Base-by-base conservation (phyloP, 2,888 invertebrate species). In the Gymnosoma rotundatum region DNA sequence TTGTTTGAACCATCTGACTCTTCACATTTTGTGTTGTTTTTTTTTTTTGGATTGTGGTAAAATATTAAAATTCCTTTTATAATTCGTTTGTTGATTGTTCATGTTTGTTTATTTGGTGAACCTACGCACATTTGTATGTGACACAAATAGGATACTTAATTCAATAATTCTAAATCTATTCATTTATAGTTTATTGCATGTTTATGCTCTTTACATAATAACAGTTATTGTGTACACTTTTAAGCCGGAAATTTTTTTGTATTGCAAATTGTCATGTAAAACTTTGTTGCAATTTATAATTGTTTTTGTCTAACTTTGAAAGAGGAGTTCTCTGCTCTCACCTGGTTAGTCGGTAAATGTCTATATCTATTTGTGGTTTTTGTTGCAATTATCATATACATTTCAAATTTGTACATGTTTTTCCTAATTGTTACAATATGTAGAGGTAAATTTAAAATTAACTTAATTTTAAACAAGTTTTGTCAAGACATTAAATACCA, bases 371-470 rank as follows among this genome's bases (percentile, higher is more conserved):
- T 88, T 90, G 90, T 88, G 89, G 88, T 88, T 83, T 89, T 88
- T 87, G 88, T 88, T 88, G 89, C 90, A 90, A 91, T 90, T 90
- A 91, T 90, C 89, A 87, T 88, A 87, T 89, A 89, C 87, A 90
- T 89, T 90, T 88, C 87, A 88, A 88, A 89, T 88, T 88, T 88
- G 42, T 61, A 45, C 18, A 6, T n/a, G 32, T 60, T 78, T 69
- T 52, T 32, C 8, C 25, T 42, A 56, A 61, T 12, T 45, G 42
- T 16, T 8, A 45, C 54, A 63, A n/a, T 21, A 2, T 45, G 20
- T 20, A 0, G 16, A 32, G 64, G 42, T 42, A 8, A 20, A 64
- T 66, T 79, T 21, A 66, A 38, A 78, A 78, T 78, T 63, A 48
- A 12, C 7, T 48, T 10, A 16, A 42, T n/a, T 64, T 18, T 6